Evolutionary conservation across 2,888 invertebrate genomes (phyloP), one percentile per base, ranked within the genome.

Genomic region (Fabriciana adippe): DNA sequence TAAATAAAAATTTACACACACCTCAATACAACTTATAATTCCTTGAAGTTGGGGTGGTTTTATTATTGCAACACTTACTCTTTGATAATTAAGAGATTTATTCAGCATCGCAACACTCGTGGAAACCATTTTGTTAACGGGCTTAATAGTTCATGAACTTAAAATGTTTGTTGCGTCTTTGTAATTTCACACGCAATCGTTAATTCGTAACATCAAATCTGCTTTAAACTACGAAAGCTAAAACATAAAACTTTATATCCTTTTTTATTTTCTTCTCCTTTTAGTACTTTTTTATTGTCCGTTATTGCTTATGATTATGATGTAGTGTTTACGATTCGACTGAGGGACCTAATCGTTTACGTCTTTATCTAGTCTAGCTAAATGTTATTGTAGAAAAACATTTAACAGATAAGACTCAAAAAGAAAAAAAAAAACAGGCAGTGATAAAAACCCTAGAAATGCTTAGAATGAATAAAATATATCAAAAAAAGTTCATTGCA

Each of bases 51-150:
- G 13, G 26, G 35, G 8, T 41, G 11, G 11, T 63, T 69, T 60
- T 53, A 60, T 69, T 64, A 67, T 18, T 60, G 45, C 45, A 60
- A 60, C 59, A 63, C 15, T 45, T 47, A 15, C 21, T 45, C 45
- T 21, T 45, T 47, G 21, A 47, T 57, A 18, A 47, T 57, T 45
- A 57, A 57, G 45, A 47, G 50, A 50, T 57, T 62, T 59, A 41
- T 50, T 35, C 41, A 66, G 45, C 62, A 64, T 64, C 51, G 26
- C 57, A n/a, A 53, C 61, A 64, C 64, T 70, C 57, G 54, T 53
- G 48, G 59, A 48, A 59, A 59, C 47, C 48, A 61, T 61, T 61
- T 61, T 51, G 31, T 51, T 51, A 51, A 51, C 35, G 13, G 31
- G 48, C 48, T 59, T 48, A 51, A 61, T 35, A 18, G 31, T 51